Conservation (phyloP, 2,888 invertebrate species). For the Chirona hameri region DNA sequence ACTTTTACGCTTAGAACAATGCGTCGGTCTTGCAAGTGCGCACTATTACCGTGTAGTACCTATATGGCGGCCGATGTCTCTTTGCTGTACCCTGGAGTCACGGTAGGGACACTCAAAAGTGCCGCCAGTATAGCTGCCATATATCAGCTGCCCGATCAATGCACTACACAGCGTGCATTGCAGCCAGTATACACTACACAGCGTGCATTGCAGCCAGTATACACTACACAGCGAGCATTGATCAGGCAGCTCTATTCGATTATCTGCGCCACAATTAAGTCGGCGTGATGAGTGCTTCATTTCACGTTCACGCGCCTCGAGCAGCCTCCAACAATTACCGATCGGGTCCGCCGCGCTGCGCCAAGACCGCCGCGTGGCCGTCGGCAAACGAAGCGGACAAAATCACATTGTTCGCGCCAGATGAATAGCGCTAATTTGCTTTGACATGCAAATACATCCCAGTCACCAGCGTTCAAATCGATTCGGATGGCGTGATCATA, state of each 20-base stretch:
- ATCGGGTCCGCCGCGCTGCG: background rate
- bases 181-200: no score
- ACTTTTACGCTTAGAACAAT: no score
- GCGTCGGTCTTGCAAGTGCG: no score
- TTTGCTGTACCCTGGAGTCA: no score
- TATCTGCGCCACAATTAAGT: background rate
- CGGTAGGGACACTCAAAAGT: no score
- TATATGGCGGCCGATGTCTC: no score
- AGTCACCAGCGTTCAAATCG: background rate
- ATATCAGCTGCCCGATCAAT: no score
- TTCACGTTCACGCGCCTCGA: background rate
- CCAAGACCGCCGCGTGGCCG: background rate
- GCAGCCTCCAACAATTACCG: background rate
- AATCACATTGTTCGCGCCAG: conserved; percentile 4
- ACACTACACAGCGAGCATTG: background rate
- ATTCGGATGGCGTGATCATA: background rate
- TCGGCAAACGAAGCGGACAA: background rate
- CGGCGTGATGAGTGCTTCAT: background rate
- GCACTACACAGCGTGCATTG: no score
- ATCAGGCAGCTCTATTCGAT: background rate
- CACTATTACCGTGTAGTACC: no score
- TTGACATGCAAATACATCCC: conserved; percentile 22
- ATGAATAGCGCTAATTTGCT: conserved; percentile 27
- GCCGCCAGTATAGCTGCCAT: no score
- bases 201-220: no score